These are phyloP conservation scores for Vimba vimba DNA, from an alignment of 2,113 vertebrate species.

Conservation along the genomic window DNA sequence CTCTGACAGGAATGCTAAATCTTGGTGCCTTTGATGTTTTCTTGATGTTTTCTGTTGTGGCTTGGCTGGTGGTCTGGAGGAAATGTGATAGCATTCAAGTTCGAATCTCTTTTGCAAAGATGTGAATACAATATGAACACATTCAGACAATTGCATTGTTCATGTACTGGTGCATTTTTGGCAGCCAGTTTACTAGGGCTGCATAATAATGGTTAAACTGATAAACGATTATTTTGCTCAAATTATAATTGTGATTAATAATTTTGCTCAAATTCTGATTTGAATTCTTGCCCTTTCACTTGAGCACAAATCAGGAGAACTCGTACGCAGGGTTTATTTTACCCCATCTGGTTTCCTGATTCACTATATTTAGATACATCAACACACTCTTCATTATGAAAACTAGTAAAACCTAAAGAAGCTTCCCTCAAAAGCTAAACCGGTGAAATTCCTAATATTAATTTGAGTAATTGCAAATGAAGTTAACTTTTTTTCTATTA, in stretches of 20 bases:
- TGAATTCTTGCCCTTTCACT: too few relatives aligned
- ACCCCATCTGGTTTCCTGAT: too few relatives aligned
- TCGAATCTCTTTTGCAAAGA: constrained; percentile 51
- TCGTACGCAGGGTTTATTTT: too few relatives aligned
- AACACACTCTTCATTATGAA: too few relatives aligned
- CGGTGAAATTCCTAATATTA: too few relatives aligned
- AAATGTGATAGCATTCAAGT: constrained; percentile 68
- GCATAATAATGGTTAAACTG: not conserved
- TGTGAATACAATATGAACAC: constrained; percentile 32
- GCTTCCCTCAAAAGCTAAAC: too few relatives aligned
- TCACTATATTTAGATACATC: too few relatives aligned
- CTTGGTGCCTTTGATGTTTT: constrained; percentile 71
- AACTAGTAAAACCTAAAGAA: too few relatives aligned
- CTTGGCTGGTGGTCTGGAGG: constrained; percentile 64
- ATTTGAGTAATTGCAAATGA: too few relatives aligned
- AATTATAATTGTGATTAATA: not conserved
- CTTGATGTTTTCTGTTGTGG: constrained; percentile 67
- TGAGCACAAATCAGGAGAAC: too few relatives aligned
- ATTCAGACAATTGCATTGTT: not conserved
- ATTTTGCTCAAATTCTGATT: too few relatives aligned
- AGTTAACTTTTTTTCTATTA: too few relatives aligned
- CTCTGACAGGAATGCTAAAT: constrained; percentile 71
- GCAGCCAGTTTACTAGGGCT: not conserved
- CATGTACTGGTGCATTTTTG: not conserved
- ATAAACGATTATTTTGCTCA: not conserved